Percentiles rank a stretch among this genome's conserved stretches.
These are phyloP conservation scores for Xylota sylvarum DNA, from an alignment of 2,888 invertebrate species.

Conservation along the genomic window DNA sequence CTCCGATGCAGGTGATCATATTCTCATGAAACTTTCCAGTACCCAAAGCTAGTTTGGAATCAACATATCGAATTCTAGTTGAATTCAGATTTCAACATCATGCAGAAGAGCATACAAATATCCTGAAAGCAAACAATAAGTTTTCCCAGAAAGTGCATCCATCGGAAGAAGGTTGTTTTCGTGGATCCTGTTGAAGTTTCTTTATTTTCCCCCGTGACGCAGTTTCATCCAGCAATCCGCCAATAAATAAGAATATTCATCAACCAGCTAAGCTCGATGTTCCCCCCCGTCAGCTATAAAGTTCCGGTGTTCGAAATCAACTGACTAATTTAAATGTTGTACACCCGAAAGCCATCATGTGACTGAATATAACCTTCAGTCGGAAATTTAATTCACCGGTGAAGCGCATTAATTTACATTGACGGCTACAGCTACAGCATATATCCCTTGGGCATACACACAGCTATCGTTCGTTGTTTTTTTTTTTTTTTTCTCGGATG, in stretches of 20 bases:
- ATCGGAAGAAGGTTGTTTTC: too few species aligned
- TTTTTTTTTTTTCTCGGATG: neutral
- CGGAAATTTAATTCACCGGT: slow-evolving; percentile 34
- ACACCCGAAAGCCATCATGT: slow-evolving; percentile 13
- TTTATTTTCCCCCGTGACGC: neutral
- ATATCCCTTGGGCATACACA: slow-evolving; percentile 33
- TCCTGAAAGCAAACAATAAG: too few species aligned
- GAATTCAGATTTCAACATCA: too few species aligned
- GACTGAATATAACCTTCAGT: slow-evolving; percentile 26
- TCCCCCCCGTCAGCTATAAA: neutral
- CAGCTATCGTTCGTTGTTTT: too few species aligned
- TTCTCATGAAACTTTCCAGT: too few species aligned
- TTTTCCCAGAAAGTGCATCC: too few species aligned
- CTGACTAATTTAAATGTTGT: slow-evolving; percentile 40
- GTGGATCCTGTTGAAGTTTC: neutral
- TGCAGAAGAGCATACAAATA: too few species aligned
- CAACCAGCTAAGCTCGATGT: neutral
- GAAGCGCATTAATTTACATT: slow-evolving; percentile 35
- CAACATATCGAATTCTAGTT: too few species aligned
- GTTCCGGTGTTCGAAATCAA: slow-evolving; percentile 10
- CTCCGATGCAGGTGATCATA: too few species aligned
- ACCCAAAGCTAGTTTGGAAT: too few species aligned
- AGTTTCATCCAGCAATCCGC: neutral
- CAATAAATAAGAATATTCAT: neutral
- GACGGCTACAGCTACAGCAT: slow-evolving; percentile 29